Base-by-base conservation (phyloP, 2,113 vertebrate genomes). In the Zosterops pallidus region DNA sequence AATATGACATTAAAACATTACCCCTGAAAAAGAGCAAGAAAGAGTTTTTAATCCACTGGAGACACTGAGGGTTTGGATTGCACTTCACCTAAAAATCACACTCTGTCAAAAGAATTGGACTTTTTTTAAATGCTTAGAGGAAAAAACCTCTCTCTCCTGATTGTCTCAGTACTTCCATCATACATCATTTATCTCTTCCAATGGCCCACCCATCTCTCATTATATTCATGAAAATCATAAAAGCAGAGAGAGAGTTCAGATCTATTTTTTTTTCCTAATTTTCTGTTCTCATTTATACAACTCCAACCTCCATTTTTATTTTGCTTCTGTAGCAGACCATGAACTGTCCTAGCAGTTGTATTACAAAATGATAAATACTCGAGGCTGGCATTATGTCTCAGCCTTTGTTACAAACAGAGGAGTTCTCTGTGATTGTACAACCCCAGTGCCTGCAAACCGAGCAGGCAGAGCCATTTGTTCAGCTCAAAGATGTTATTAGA, bases 301-400 rank as follows among this genome's bases (percentile, higher is more conserved):
- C 39, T 59, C 46, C 70, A 92, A 63, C 14, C 11, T 57, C 53
- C 21, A 15, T 16, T 75, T 86, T 74, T 52, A 47, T 17, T 71
- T 50, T 50, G 14, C 41, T 80, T 74, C 71, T 50, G 47, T 65
- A 35, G 63, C 1, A 89, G 89, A 85, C 85, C 84, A 80, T 62
- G 71, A 95, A 42, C 75, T 80, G 72, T 88, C 90, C 75, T 33
- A 76, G 82, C 47, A 93, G 76, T 9, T 15, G 39, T 74, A 94
- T 74, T 91, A 68, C 50, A 90, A 91, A 87, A 90, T 90, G 92
- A 94, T 60, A 88, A 88, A 92, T 92, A 52, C 37, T 64, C 3
- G 52, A 67, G 33, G 47, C 47, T 52, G 46, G 87, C 67, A 67
- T 86, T 90, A 67, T 76, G 41, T 2, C 90, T 80, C 79, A 69